Evolutionary conservation across 2,113 vertebrate genomes (phyloP), one percentile per base, ranked within the genome.

Genomic region (Hyperopisus bebe): DNA sequence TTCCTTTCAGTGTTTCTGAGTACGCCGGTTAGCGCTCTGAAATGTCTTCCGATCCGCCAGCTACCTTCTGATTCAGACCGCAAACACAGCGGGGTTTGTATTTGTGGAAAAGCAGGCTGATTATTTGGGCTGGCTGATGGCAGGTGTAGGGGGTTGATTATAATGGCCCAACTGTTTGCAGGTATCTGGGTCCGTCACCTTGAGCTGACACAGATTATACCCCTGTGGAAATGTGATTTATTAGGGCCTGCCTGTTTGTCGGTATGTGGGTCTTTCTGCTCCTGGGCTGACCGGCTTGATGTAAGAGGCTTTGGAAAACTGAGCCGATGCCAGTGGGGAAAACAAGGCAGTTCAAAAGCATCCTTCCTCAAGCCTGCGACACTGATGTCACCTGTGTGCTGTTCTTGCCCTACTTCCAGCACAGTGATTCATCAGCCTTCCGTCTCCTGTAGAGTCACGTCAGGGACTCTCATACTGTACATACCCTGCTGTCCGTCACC

Each of bases 101-200:
- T 88, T 66, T 62, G 58, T 46, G 11, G 50, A 21, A 42, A 46
- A 55, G 62, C 11, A 39, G 50, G 53, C 66, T 70, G 87, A 74
- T 88, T 88, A 74, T 70, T 70, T 70, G 87, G 87, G 39, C 87
- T 48, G 62, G 62, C 21, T 88, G 87, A 88, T 88, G 44, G 87
- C 87, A 88, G 87, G 42, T 88, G 53, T 74, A 88, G 62, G 87
- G 62, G 62, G 55, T 88, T 88, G 87, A 88, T 88, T 88, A 88
- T 88, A 70, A 88, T 88, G 62, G 62, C 39, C 51, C 48, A 53
- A 47, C 88, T 77, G 66, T 88, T 48, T 88, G 44, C 66, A 77
- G 70, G 66, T 89, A 89, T 80, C 19, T 51, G 17, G 88, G 44
- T 51, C 62, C 46, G 80, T 80, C n/a, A 89, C 87, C 87, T 58